Percentiles rank a stretch among this genome's conserved stretches.
Evolutionary conservation across 2,888 invertebrate genomes (phyloP).

Genomic region (Rhynchonema sp.): DNA sequence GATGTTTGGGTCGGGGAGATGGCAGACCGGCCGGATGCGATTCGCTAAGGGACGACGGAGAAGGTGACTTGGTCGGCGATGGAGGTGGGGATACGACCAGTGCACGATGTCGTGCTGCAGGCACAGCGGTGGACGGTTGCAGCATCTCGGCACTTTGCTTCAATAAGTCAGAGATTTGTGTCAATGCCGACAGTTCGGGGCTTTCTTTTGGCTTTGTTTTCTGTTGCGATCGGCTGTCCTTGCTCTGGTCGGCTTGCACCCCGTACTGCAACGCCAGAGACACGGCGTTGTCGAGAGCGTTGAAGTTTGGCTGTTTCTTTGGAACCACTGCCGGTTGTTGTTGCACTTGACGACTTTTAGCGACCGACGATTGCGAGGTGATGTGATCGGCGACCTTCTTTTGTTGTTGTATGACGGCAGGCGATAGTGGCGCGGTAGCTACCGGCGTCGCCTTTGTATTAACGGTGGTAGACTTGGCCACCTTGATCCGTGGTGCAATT

Average conservation of each 20-base stretch:
- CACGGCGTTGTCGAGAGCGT: not conserved
- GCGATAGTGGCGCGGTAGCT: not conserved
- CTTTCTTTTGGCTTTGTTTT: not conserved
- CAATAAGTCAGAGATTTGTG: not conserved
- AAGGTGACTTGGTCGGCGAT: not conserved
- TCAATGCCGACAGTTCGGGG: not conserved
- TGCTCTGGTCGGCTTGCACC: too few relatives aligned
- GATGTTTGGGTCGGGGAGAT: conserved; percentile 25
- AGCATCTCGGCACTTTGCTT: not conserved
- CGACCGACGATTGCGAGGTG: not conserved
- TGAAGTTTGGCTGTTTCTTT: not conserved
- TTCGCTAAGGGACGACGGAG: not conserved
- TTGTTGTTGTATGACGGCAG: too few relatives aligned
- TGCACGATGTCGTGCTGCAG: too few relatives aligned
- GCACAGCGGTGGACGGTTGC: not conserved
- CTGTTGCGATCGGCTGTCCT: not conserved
- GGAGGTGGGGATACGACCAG: too few relatives aligned
- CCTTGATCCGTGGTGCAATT: not conserved
- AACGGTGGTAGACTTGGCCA: not conserved
- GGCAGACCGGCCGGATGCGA: conserved; percentile 15
- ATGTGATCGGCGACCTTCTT: too few relatives aligned
- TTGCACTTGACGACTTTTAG: not conserved
- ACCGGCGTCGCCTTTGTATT: not conserved
- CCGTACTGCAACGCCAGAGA: not conserved
- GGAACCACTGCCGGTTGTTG: not conserved